Percentiles rank a stretch among this genome's conserved stretches.
These are phyloP conservation scores for Colinus virginianus DNA, from an alignment of 2,113 vertebrate species.

Conservation along the genomic window DNA sequence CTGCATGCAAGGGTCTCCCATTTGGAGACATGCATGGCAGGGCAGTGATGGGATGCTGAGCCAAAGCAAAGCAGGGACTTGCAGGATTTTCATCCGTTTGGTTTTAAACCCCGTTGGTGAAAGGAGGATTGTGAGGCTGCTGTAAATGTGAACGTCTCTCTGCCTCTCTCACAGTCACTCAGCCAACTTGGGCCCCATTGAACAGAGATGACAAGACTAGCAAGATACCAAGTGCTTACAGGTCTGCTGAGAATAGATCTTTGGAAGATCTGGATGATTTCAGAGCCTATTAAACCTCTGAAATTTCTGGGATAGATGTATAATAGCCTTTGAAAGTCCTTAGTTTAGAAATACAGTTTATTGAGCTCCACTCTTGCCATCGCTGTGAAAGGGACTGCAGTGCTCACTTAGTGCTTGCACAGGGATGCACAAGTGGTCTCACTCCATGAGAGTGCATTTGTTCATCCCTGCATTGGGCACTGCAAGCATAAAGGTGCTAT, in stretches of 20 bases:
- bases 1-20: rapidly evolving
- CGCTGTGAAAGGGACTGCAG: rapidly evolving
- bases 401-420: background rate
- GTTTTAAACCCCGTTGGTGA: background rate
- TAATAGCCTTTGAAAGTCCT: background rate
- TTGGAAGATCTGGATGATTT: slow-evolving; percentile 22
- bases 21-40: rapidly evolving
- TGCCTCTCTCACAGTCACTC: background rate
- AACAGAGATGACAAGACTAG: slow-evolving; percentile 21
- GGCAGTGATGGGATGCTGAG: background rate
- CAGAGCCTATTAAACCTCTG: background rate
- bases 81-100: background rate
- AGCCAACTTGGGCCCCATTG: background rate
- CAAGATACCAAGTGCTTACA: slow-evolving; percentile 12
- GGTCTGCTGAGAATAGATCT: background rate
- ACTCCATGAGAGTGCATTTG: background rate
- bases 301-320: background rate
- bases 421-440: background rate
- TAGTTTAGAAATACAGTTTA: background rate
- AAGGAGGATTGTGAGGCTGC: background rate
- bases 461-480: background rate
- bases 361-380: rapidly evolving
- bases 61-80: rapidly evolving
- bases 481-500: background rate
- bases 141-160: slow-evolving; percentile 1